Percentiles rank a stretch among this genome's conserved stretches.
These are phyloP conservation scores for Brienomyrus longianalis DNA, from an alignment of 2,113 vertebrate genomes.

Conservation along the genomic window DNA sequence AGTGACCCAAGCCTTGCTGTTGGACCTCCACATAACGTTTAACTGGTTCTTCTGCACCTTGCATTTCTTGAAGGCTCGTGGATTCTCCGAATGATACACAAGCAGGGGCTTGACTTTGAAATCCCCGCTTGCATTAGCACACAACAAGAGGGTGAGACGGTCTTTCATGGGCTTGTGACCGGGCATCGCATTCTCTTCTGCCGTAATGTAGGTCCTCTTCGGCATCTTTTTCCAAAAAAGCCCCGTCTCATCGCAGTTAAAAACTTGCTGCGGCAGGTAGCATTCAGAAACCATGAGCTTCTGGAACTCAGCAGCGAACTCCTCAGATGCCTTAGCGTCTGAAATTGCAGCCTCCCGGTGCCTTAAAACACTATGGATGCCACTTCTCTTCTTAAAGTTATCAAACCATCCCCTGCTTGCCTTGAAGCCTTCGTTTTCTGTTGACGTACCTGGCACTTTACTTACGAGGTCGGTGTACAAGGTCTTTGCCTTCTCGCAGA, in stretches of 20 bases:
- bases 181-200: too few species aligned
- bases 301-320: background rate
- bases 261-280: background rate
- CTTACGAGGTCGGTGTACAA: background rate
- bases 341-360: background rate
- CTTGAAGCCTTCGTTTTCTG: background rate
- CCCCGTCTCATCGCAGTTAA: background rate
- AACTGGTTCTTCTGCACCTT: background rate
- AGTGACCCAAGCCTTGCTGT: background rate
- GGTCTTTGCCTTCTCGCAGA: background rate
- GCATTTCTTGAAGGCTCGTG: background rate
- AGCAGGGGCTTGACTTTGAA: background rate
- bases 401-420: background rate
- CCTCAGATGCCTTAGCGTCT: background rate
- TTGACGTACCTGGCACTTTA: background rate
- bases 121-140: background rate
- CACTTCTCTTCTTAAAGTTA: background rate
- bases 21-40: background rate
- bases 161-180: background rate
- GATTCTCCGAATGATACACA: background rate
- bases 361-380: background rate
- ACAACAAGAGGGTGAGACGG: background rate
- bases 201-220: background rate
- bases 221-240: background rate
- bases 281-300: background rate